Percentiles rank a stretch among this genome's conserved stretches.
phyloP scores from a whole-genome alignment of 2,888 invertebrate species.

The Apodemia duryi region DNA sequence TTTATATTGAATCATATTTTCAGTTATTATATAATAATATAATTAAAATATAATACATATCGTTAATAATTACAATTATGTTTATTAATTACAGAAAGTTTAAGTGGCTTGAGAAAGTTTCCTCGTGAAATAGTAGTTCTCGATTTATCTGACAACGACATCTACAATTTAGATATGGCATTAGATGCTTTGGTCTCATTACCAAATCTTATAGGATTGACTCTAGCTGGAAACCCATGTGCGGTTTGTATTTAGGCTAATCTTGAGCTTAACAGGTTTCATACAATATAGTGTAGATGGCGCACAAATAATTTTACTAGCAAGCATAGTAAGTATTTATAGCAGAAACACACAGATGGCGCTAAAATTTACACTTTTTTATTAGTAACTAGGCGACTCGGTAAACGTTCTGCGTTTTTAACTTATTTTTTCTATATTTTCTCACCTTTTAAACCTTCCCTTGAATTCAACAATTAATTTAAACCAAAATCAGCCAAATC shows the following conservation, averaged over 20 bases:
- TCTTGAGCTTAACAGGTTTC: neutral
- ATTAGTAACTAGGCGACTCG: too few species aligned
- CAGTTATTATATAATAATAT: too few species aligned
- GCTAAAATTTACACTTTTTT: neutral
- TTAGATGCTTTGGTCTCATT: constrained; percentile 53
- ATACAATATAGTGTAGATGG: neutral
- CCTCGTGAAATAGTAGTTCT: constrained; percentile 52
- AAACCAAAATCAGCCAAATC: too few species aligned
- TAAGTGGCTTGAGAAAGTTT: constrained; percentile 40
- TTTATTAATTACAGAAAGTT: constrained; percentile 38
- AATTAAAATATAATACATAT: too few species aligned
- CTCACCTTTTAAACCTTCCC: too few species aligned
- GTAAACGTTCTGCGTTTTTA: too few species aligned
- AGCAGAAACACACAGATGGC: constrained; percentile 27
- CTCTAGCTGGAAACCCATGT: constrained; percentile 80
- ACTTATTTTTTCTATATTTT: too few species aligned
- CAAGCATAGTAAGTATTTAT: neutral
- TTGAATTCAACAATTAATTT: too few species aligned
- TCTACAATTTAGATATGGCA: constrained; percentile 66
- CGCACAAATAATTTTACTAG: neutral
- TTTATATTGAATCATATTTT: too few species aligned
- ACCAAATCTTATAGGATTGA: constrained; percentile 58
- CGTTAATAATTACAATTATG: neutral
- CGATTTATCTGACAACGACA: constrained; percentile 80
- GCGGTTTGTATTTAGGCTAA: constrained; percentile 50